Conservation (phyloP, 2,797 vertebrate species). For the Distichodus sexfasciatus region DNA sequence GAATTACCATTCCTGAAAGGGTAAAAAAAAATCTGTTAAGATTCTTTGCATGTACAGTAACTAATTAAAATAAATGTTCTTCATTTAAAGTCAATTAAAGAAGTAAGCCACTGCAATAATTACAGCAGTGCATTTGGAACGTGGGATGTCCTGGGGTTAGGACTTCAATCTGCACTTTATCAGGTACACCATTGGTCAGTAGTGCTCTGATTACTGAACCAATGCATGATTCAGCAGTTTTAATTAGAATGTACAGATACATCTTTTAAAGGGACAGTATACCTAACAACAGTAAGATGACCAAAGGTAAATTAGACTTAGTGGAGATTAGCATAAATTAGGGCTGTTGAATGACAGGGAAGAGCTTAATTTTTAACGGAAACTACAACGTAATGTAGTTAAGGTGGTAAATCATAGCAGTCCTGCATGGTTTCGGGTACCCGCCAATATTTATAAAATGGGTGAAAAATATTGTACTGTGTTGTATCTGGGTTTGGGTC, state of each 20-base stretch:
- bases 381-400: no score
- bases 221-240: constrained; percentile 13
- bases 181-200: constrained; percentile 12
- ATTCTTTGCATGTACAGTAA: constrained; percentile 1
- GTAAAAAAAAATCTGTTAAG: not conserved
- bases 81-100: constrained; percentile 41
- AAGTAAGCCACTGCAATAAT: constrained; percentile 34
- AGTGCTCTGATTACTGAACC: constrained; percentile 16
- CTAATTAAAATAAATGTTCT: constrained; percentile 36
- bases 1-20: no score
- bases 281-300: no score
- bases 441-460: no score
- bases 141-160: constrained; percentile 24
- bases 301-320: no score
- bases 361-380: no score
- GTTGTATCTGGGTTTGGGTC: no score
- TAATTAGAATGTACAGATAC: not conserved
- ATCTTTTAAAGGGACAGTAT: not conserved
- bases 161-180: constrained; percentile 20
- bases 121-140: constrained; percentile 24
- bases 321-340: no score
- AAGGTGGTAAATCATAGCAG: no score
- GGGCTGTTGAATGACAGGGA: no score
- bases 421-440: no score
- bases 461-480: no score